These are phyloP conservation scores for Euthynnus affinis DNA, from an alignment of 2,797 vertebrate genomes.

Conservation along the genomic window DNA sequence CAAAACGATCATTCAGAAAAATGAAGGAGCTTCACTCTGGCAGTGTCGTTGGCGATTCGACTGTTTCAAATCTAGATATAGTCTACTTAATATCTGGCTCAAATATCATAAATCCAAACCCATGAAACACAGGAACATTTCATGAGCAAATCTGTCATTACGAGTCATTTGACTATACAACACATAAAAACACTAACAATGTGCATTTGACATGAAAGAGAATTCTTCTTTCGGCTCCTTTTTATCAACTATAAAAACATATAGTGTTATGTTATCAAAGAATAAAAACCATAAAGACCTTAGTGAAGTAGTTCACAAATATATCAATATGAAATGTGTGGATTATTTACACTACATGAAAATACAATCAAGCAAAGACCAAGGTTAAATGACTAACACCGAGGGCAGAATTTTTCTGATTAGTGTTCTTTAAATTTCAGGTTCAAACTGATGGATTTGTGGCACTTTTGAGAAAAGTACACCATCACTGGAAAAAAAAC, in stretches of 20 bases:
- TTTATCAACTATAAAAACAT: background rate
- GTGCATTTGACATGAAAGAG: background rate
- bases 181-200: background rate
- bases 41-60: no score
- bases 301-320: background rate
- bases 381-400: background rate
- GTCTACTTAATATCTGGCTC: background rate
- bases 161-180: background rate
- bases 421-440: no score
- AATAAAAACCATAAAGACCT: background rate
- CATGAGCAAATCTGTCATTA: background rate
- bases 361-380: background rate
- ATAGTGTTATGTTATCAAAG: conserved; percentile 2
- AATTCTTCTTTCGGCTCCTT: background rate
- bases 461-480: background rate
- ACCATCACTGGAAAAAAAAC: background rate
- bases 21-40: no score
- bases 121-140: conserved; percentile 1
- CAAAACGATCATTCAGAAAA: no score
- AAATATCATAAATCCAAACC: background rate
- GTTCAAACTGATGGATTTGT: background rate
- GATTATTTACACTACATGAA: background rate
- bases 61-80: background rate
- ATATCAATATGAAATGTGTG: background rate
- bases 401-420: no score